Evolutionary conservation across 1,140 invertebrate genomes (phyloP).

Genomic region (Drosophila aff.): DNA sequence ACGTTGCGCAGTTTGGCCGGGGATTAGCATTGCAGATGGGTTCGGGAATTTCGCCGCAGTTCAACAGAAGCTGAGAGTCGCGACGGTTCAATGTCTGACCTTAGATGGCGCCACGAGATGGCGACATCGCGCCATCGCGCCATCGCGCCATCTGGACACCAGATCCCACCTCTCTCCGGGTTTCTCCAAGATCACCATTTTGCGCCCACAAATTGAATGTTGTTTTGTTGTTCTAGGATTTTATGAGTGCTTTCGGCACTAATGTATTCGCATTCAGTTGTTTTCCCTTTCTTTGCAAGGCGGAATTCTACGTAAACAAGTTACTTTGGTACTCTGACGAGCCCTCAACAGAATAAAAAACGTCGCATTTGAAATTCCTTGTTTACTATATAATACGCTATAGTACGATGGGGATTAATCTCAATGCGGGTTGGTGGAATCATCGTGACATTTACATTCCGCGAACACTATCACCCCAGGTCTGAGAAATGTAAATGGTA

Average conservation of each 20-base stretch:
- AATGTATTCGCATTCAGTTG: slow-evolving; percentile 48
- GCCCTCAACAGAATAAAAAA: slow-evolving; percentile 36
- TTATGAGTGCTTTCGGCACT: not conserved
- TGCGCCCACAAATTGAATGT: slow-evolving; percentile 18
- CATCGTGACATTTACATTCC: slow-evolving; percentile 35
- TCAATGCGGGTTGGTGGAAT: slow-evolving; percentile 13
- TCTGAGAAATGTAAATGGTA: slow-evolving; percentile 5
- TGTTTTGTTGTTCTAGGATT: slow-evolving; percentile 44
- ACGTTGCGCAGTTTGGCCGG: slow-evolving; percentile 49
- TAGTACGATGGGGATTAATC: slow-evolving; percentile 24
- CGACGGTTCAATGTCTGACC: slow-evolving; percentile 68
- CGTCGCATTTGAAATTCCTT: slow-evolving; percentile 29
- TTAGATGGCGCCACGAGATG: slow-evolving; percentile 66
- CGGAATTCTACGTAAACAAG: slow-evolving; percentile 38
- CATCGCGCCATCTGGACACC: slow-evolving; percentile 25
- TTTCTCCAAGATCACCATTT: slow-evolving; percentile 19
- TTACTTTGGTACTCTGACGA: slow-evolving; percentile 20
- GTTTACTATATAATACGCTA: slow-evolving; percentile 25
- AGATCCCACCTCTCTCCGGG: not conserved
- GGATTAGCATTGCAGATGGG: slow-evolving; percentile 70
- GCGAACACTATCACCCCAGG: not conserved
- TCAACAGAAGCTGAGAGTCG: slow-evolving; percentile 56
- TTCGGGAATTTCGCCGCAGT: slow-evolving; percentile 47
- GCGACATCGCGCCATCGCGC: slow-evolving; percentile 5
- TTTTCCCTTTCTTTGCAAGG: slow-evolving; percentile 50